phyloP scores from a whole-genome alignment of 2,113 vertebrate species.

The Dicentrarchus labrax region DNA sequence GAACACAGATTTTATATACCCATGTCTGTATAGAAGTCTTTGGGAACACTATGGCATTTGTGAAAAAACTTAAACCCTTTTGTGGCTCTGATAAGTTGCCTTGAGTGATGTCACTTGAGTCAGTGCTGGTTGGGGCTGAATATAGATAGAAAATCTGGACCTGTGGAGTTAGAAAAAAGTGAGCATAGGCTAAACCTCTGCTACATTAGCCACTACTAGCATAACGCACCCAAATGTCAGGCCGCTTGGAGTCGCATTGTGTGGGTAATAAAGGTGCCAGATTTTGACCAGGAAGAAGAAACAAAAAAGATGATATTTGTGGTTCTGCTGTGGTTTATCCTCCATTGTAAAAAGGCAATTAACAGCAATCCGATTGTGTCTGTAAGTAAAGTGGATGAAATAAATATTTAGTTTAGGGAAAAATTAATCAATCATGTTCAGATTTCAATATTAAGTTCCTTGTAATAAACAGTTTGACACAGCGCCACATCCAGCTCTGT shows the following conservation, averaged over 20 bases:
- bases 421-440: neutral
- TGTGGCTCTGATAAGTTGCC: too few relatives aligned
- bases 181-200: too few relatives aligned
- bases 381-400: neutral
- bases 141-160: too few relatives aligned
- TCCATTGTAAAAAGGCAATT: neutral
- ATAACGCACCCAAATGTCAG: neutral
- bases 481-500: constrained; percentile 4
- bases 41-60: too few relatives aligned
- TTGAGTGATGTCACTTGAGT: neutral
- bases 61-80: too few relatives aligned
- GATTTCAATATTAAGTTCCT: constrained; percentile 5
- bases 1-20: too few relatives aligned
- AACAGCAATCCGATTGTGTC: neutral
- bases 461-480: neutral
- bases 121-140: neutral
- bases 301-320: neutral
- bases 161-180: too few relatives aligned
- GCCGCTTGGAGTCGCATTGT: neutral
- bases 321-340: neutral
- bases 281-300: neutral
- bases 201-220: neutral
- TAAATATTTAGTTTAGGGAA: neutral
- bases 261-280: neutral
- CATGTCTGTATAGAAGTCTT: too few relatives aligned